Percentiles rank a stretch among this genome's conserved stretches.
Conservation (phyloP, 2,888 invertebrate species). For the Lycaena phlaeas region DNA sequence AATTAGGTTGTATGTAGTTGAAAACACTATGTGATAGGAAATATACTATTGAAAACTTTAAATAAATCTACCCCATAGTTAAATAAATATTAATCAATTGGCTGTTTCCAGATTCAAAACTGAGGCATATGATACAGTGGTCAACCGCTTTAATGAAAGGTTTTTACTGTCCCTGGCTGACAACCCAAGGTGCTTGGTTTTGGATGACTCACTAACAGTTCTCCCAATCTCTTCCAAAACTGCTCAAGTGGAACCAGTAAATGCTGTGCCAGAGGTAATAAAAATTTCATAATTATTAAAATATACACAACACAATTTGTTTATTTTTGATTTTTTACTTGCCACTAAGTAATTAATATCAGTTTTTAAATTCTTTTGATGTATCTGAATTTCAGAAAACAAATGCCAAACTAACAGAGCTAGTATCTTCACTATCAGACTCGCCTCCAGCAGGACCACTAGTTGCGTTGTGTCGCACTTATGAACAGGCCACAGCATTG, state of each 20-base stretch:
- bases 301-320: no score
- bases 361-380: constrained; percentile 1
- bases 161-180: constrained; percentile 92
- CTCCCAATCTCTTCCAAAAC: constrained; percentile 94
- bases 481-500: constrained; percentile 94
- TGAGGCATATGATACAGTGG: constrained; percentile 92
- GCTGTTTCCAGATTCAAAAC: constrained; percentile 82
- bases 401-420: constrained; percentile 75
- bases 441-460: constrained; percentile 94
- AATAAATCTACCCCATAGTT: neutral
- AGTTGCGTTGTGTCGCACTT: constrained; percentile 90
- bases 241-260: constrained; percentile 83
- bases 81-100: neutral
- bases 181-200: constrained; percentile 90
- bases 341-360: neutral
- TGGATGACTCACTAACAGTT: constrained; percentile 94
- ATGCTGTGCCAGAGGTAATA: constrained; percentile 53
- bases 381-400: constrained; percentile 49
- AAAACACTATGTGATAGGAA: no score
- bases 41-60: no score
- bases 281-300: no score
- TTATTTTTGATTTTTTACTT: no score
- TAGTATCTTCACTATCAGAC: constrained; percentile 89
- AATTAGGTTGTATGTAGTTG: no score
- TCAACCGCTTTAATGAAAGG: constrained; percentile 96